Evolutionary conservation across 2,113 vertebrate species (phyloP).

Genomic region (Pelobates fuscus): DNA sequence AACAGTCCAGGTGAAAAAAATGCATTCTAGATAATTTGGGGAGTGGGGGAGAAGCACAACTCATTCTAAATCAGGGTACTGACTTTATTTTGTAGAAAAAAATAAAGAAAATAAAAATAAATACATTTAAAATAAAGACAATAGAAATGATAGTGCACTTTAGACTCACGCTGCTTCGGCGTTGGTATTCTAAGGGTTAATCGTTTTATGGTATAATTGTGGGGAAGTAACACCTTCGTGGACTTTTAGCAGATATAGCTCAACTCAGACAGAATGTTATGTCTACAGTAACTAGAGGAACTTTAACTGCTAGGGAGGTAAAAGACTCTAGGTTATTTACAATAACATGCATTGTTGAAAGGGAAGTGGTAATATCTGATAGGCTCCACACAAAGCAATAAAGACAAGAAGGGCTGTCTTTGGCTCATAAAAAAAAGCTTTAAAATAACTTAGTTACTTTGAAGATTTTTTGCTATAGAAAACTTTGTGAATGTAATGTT

Average conservation of each 20-base stretch:
- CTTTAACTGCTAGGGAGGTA: constrained; percentile 30
- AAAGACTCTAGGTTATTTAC: constrained; percentile 29
- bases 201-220: constrained; percentile 32
- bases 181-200: not conserved
- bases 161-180: too few species aligned
- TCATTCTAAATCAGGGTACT: too few species aligned
- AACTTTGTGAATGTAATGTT: too few species aligned
- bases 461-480: not conserved
- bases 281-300: constrained; percentile 39
- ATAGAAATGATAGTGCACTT: too few species aligned
- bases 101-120: not conserved
- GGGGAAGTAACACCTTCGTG: constrained; percentile 47
- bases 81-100: too few species aligned
- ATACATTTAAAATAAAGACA: not conserved
- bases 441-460: constrained; percentile 23
- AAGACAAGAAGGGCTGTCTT: not conserved
- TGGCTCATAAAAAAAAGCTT: not conserved
- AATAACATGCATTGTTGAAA: constrained; percentile 39
- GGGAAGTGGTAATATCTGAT: constrained; percentile 30
- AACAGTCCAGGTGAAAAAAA: too few species aligned
- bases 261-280: constrained; percentile 27
- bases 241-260: constrained; percentile 26
- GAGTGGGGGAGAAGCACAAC: too few species aligned
- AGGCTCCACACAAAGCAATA: constrained; percentile 23
- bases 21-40: too few species aligned